Evolutionary conservation across 2,113 vertebrate species (phyloP).

Genomic region (Archilochus colubris): DNA sequence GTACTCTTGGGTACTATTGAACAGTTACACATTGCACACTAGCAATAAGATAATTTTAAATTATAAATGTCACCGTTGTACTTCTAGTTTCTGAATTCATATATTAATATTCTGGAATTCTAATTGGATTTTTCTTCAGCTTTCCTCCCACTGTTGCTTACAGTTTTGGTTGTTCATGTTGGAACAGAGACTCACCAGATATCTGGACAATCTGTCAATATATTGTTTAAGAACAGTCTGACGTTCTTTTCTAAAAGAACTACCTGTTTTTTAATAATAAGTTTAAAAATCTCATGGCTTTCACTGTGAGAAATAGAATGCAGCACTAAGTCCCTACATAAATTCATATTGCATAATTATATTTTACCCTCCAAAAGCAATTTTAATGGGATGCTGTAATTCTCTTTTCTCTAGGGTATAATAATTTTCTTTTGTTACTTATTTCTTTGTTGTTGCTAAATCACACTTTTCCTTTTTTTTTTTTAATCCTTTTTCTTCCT

Average conservation of each 20-base stretch:
- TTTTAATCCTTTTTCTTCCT: no score
- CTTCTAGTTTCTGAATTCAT: background rate
- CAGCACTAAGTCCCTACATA: background rate
- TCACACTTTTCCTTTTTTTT: background rate
- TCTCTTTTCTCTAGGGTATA: background rate
- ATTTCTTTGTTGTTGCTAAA: background rate
- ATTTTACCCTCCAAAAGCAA: constrained; percentile 4
- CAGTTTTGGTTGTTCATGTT: background rate
- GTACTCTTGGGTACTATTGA: background rate
- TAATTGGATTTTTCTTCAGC: background rate
- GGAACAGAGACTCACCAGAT: background rate
- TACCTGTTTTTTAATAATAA: background rate
- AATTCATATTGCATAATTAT: constrained; percentile 9
- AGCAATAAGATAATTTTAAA: background rate
- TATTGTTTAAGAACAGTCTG: background rate
- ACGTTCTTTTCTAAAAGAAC: background rate
- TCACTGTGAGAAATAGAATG: background rate
- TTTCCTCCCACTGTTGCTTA: background rate
- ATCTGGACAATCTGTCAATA: background rate
- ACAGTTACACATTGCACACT: background rate
- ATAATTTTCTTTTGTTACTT: background rate
- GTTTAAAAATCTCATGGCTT: background rate
- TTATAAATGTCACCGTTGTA: background rate
- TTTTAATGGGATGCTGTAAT: background rate
- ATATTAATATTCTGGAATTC: background rate